Conservation (phyloP, 1,140 invertebrate genomes). For the Lordiphosa collinella region DNA sequence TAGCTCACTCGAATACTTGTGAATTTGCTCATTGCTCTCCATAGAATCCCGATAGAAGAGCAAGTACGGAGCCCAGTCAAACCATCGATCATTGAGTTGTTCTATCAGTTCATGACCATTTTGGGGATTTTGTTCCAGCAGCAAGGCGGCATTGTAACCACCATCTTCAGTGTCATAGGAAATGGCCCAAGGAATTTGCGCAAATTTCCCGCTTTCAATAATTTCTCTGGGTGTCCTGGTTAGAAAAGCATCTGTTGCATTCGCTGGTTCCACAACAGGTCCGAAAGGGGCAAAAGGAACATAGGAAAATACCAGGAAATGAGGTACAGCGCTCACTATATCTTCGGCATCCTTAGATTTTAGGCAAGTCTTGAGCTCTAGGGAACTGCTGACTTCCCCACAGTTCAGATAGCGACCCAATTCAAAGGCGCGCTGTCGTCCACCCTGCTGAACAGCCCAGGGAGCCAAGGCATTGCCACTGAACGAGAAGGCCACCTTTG, state of each 20-base stretch:
- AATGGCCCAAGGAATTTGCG: slow-evolving; percentile 81
- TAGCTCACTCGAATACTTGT: slow-evolving; percentile 36
- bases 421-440: slow-evolving; percentile 81
- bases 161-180: slow-evolving; percentile 81
- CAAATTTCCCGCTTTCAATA: slow-evolving; percentile 79
- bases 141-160: slow-evolving; percentile 80
- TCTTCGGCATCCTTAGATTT: slow-evolving; percentile 79
- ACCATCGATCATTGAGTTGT: slow-evolving; percentile 44
- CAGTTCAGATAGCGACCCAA: slow-evolving; percentile 82
- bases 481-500: slow-evolving; percentile 51
- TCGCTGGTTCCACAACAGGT: slow-evolving; percentile 80
- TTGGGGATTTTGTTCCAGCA: slow-evolving; percentile 6
- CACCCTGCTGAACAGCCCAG: slow-evolving; percentile 80
- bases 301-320: slow-evolving; percentile 79
- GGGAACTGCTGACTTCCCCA: slow-evolving; percentile 56
- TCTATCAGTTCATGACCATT: slow-evolving; percentile 16
- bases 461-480: slow-evolving; percentile 61
- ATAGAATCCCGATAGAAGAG: slow-evolving; percentile 44
- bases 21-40: slow-evolving; percentile 21
- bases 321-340: slow-evolving; percentile 39
- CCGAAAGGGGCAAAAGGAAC: slow-evolving; percentile 83
- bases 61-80: slow-evolving; percentile 41
- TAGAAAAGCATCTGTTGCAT: slow-evolving; percentile 79
- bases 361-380: slow-evolving; percentile 82
- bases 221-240: slow-evolving; percentile 80